phyloP scores from a whole-genome alignment of 2,797 vertebrate genomes.

The Pteronotus mesoamericanus region DNA sequence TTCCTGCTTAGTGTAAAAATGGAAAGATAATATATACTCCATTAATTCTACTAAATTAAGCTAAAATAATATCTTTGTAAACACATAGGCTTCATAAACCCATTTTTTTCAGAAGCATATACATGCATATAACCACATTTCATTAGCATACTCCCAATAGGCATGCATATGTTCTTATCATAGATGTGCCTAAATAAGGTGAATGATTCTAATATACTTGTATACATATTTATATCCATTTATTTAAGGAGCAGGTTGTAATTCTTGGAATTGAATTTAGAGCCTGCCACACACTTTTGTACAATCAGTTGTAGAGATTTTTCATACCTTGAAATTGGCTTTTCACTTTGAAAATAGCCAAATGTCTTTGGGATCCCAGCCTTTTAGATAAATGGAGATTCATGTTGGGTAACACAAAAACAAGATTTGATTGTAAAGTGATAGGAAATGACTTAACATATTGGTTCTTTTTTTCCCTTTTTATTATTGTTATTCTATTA shows the following conservation, averaged over 20 bases:
- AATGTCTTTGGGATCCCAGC: neutral
- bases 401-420: neutral
- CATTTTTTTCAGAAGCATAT: neutral
- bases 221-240: neutral
- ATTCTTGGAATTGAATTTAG: neutral
- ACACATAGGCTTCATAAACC: neutral
- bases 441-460: neutral
- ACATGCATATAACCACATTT: neutral
- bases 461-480: neutral
- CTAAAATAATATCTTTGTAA: neutral
- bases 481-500: neutral
- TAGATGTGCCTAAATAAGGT: neutral
- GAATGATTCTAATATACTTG: neutral
- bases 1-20: neutral
- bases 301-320: neutral
- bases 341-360: constrained; percentile 34
- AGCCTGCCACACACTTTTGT: neutral
- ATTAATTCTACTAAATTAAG: neutral
- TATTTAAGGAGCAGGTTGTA: neutral
- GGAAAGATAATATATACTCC: neutral
- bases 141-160: too few relatives aligned
- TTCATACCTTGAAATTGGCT: neutral
- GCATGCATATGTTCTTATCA: neutral
- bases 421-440: neutral
- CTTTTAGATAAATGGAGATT: neutral